phyloP scores from a whole-genome alignment of 2,797 vertebrate species.

The Smutsia gigantea region DNA sequence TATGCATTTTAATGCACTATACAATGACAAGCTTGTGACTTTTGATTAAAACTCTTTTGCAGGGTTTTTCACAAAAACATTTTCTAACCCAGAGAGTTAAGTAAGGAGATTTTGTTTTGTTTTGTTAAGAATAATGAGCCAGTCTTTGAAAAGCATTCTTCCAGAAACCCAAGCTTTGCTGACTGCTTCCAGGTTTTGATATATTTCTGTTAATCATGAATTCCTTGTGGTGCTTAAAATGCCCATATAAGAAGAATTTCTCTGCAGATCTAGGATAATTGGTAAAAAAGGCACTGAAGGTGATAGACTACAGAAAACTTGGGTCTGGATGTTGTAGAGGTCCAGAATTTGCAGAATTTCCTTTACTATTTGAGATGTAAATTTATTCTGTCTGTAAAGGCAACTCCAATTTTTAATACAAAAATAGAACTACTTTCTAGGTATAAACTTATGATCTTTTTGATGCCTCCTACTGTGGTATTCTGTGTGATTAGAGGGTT shows the following conservation, averaged over 20 bases:
- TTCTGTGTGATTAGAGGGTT: not conserved
- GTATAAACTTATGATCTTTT: not conserved
- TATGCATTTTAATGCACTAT: conserved; percentile 29
- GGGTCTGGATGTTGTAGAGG: not conserved
- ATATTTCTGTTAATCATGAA: conserved; percentile 16
- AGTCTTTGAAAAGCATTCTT: conserved; percentile 58
- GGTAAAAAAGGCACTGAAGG: not conserved
- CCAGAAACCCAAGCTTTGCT: not conserved
- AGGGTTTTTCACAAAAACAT: conserved; percentile 13
- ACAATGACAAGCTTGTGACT: conserved; percentile 16
- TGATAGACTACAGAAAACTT: not conserved
- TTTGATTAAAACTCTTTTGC: conserved; percentile 36
- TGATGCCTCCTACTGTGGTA: not conserved
- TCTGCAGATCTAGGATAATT: not conserved
- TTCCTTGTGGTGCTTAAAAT: not conserved
- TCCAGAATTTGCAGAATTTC: not conserved
- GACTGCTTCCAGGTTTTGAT: conserved; percentile 6
- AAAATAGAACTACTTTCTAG: conserved; percentile 50
- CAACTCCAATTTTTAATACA: conserved; percentile 4
- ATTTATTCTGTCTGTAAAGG: conserved; percentile 1
- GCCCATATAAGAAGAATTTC: not conserved
- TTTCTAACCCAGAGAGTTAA: conserved; percentile 45
- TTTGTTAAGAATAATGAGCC: not conserved
- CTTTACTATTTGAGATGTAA: conserved; percentile 20
- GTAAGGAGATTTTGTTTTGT: not conserved